These are phyloP conservation scores for Virgularia gustaviana DNA, from an alignment of 92 coral and sea anemone species.

Conservation along the genomic window DNA sequence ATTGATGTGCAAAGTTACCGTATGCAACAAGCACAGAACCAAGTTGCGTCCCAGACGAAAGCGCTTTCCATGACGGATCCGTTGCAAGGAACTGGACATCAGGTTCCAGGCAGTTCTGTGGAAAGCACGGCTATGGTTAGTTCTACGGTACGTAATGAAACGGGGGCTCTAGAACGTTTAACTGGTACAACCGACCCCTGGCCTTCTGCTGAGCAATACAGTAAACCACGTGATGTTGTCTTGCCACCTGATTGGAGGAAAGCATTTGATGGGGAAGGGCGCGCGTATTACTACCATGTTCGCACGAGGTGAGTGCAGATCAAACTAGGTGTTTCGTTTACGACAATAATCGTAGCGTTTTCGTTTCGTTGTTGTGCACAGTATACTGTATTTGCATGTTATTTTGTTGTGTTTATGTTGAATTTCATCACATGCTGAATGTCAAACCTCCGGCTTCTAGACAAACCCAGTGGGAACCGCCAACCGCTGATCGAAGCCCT, in stretches of 20 bases:
- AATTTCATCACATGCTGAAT: too few species aligned
- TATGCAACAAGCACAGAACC: not conserved
- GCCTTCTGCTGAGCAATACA: conserved; percentile 59
- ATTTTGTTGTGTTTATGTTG: too few species aligned
- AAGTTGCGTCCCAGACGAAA: conserved; percentile 26
- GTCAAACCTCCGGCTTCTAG: too few species aligned
- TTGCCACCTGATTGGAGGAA: conserved; percentile 91
- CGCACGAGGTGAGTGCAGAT: conserved; percentile 64
- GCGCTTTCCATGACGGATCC: conserved; percentile 24
- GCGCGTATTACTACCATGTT: conserved; percentile 85
- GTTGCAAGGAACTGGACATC: conserved; percentile 5
- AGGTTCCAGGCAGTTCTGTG: conserved; percentile 4
- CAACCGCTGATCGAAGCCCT: conserved; percentile 59
- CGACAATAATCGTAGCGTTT: not conserved
- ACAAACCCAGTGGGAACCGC: conserved; percentile 96
- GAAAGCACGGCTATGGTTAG: conserved; percentile 9
- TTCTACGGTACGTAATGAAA: conserved; percentile 16
- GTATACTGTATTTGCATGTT: too few species aligned
- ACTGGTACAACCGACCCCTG: not conserved
- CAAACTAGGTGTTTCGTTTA: not conserved
- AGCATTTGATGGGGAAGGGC: conserved; percentile 91
- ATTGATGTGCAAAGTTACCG: not conserved
- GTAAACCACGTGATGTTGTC: conserved; percentile 44
- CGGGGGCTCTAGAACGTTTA: not conserved
- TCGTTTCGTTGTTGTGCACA: not conserved